Conservation (phyloP, 2,888 invertebrate genomes). For the Galerucella pusilla region DNA sequence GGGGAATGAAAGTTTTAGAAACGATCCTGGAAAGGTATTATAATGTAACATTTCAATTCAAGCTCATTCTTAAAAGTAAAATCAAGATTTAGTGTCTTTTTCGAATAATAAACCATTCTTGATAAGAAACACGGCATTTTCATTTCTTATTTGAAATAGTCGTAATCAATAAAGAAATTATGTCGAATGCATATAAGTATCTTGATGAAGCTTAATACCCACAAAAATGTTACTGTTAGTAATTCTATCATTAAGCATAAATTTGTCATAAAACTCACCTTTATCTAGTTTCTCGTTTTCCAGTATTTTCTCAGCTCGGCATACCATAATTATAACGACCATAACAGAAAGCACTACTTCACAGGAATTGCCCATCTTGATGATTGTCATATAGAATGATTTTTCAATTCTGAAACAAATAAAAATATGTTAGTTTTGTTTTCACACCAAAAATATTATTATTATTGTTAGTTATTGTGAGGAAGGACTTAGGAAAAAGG, state of each 20-base stretch:
- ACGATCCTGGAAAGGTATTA: constrained; percentile 10
- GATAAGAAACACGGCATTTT: neutral
- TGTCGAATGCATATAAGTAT: neutral
- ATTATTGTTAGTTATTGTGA: neutral
- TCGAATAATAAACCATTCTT: neutral
- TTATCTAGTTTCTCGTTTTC: constrained; percentile 57
- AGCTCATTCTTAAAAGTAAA: neutral
- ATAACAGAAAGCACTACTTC: constrained; percentile 42
- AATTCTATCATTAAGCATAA: too few relatives aligned
- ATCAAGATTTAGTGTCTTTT: neutral
- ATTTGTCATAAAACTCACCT: constrained; percentile 49
- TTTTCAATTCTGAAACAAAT: constrained; percentile 25
- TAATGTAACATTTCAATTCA: neutral
- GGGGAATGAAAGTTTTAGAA: neutral
- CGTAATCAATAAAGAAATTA: neutral
- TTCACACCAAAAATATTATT: neutral
- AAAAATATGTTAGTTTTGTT: neutral
- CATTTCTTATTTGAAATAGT: neutral
- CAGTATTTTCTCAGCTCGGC: constrained; percentile 49
- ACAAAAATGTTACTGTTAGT: too few relatives aligned
- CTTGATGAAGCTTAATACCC: too few relatives aligned
- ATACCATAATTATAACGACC: constrained; percentile 40
- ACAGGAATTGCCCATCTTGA: constrained; percentile 44
- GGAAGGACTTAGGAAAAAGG: too few relatives aligned
- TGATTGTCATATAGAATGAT: constrained; percentile 10